phyloP scores from a whole-genome alignment of 2,113 vertebrate species.

The Noturus placidus region DNA sequence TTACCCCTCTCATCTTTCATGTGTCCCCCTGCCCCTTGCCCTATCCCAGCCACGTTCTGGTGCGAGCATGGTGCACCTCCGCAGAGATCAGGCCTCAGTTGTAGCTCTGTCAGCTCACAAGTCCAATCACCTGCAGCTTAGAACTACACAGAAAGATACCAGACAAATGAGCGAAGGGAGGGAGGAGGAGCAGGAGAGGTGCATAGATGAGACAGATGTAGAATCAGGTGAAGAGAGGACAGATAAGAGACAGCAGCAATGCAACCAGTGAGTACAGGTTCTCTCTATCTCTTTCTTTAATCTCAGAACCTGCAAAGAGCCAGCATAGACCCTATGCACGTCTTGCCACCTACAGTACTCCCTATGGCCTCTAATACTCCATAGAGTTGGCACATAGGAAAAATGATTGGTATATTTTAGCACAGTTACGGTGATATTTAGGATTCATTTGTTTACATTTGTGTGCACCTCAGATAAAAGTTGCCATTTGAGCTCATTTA shows the following conservation, averaged over 20 bases:
- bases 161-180: slow-evolving; percentile 51
- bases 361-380: background rate
- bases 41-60: slow-evolving; percentile 48
- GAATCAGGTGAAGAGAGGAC: slow-evolving; percentile 70
- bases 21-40: slow-evolving; percentile 14
- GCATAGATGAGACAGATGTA: slow-evolving; percentile 75
- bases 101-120: slow-evolving; percentile 63
- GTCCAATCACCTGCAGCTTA: slow-evolving; percentile 70
- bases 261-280: slow-evolving; percentile 76
- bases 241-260: slow-evolving; percentile 64
- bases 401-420: background rate
- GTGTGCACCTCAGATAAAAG: background rate
- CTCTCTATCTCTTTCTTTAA: background rate
- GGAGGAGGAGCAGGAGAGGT: slow-evolving; percentile 60
- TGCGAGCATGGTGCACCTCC: slow-evolving; percentile 61
- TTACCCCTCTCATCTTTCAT: slow-evolving; percentile 34
- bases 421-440: background rate
- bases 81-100: slow-evolving; percentile 68
- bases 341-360: background rate
- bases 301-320: slow-evolving; percentile 12
- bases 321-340: slow-evolving; percentile 18
- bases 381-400: background rate
- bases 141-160: slow-evolving; percentile 56
- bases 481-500: background rate
- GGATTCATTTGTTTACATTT: background rate